Evolutionary conservation across 92 coral and sea anemone species (phyloP), one percentile per base, ranked within the genome.

Genomic region (Bergia puertoricense): DNA sequence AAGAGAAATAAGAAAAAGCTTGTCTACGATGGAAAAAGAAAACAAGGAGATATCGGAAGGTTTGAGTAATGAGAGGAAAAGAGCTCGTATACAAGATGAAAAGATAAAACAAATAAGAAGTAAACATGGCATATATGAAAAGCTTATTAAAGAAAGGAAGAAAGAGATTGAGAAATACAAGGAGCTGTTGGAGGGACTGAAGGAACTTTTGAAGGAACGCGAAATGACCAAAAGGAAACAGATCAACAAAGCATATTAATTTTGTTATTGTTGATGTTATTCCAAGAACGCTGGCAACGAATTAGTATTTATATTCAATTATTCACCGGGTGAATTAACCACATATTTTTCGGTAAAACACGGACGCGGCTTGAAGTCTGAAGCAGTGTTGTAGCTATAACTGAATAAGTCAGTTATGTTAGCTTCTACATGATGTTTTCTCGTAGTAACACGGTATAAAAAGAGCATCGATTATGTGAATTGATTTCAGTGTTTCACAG

Each of bases 81-180:
- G 87, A 18, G 79, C 87, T 69, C 16, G 77, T 74, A 84, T 84
- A 48, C 87, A 84, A 30, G 45, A 84, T 56, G 87, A 84, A 44
- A 84, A 84, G 54, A 46, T 84, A 44, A 3, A 84, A 4, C 78
- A 69, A 74, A 69, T 84, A 72, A 69, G 20, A 74, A 15, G 77
- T 2, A 84, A 84, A 71, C 71, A 77, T 50, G 41, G 56, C 7
- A 51, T 71, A 51, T 84, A 71, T 43, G 54, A 89, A 41, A 10
- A 9, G 5, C 76, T 89, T 23, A 82, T 95, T 37, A 86, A 79
- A 45, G 88, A 91, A 22, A 88, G 92, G 62, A 94, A 93, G 88
- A 92, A 91, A 46, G 93, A 96, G 71, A 75, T 93, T 41, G 95
- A 94, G 44, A 91, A 85, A 43, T 93, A 91, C 48, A 88, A 88